phyloP scores from a whole-genome alignment of 2,113 vertebrate genomes.

The Pedetes capensis region DNA sequence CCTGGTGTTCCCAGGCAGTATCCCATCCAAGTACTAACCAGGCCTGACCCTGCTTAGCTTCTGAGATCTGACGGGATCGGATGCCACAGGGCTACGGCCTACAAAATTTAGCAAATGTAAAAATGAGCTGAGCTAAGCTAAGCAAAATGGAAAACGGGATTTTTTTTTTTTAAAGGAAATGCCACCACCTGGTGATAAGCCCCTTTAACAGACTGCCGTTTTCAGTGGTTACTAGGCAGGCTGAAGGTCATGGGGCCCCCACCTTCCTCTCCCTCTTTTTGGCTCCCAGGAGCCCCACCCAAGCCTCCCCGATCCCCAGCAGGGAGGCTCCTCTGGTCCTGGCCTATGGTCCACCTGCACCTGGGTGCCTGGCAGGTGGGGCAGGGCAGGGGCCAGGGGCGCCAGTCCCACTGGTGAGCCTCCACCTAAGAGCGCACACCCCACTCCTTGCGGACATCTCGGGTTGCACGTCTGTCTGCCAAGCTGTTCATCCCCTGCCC shows the following conservation, averaged over 20 bases:
- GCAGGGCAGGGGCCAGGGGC: too few species aligned
- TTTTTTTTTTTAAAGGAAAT: background rate
- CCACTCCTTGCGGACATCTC: too few species aligned
- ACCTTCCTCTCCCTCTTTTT: too few species aligned
- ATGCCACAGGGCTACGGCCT: too few species aligned
- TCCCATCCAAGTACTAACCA: too few species aligned
- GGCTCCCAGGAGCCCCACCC: background rate
- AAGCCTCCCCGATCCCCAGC: background rate
- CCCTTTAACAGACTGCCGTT: background rate
- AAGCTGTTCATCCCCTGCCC: background rate
- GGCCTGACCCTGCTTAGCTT: too few species aligned
- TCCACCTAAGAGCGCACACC: background rate
- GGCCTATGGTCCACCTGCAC: too few species aligned
- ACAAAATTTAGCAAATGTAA: background rate
- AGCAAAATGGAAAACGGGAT: background rate
- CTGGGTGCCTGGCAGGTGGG: too few species aligned
- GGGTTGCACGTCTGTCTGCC: background rate
- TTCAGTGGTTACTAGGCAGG: background rate
- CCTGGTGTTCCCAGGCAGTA: too few species aligned
- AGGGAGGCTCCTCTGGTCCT: background rate
- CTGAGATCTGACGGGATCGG: too few species aligned
- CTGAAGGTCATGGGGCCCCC: background rate
- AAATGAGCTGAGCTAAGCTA: background rate
- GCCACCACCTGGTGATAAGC: background rate
- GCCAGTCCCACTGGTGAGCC: background rate